Evolutionary conservation across 2,888 invertebrate genomes (phyloP), one percentile per base, ranked within the genome.

Genomic region (Augiades crinisus): DNA sequence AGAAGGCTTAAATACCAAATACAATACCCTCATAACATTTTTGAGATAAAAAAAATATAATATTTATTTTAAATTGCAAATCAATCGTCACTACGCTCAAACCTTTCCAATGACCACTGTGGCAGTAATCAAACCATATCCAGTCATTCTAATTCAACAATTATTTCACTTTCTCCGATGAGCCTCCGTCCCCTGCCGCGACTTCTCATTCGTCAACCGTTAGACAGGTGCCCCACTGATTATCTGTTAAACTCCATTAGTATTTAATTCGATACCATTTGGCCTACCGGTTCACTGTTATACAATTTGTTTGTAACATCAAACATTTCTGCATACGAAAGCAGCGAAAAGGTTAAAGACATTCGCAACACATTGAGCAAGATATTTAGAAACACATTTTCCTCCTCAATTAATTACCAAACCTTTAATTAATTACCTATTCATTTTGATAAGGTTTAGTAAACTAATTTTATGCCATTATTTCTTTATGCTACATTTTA

Each of bases 91-190:
- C 19, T 33, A 16, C 47, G 27, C 13, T 49, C 34, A 49, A 50
- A 41, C 19, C n/a, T n/a, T 47, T 3, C n/a, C 6, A n/a, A n/a
- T 13, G 5, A 22, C 21, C 21, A 21, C 47, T 47, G 2, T 13
- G 2, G 13, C 5, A 27, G 12, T 0, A 31, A 19, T 12, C 1
- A 14, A 47, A 55, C 55, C 66, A 47, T 47, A 60, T 66, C 67
- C 41, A 68, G 64, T 37, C 45, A 21, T 45, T 60, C 22, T 63
- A 62, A 47, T 36, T 64, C 62, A 51, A 61, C 60, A 59, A 65
- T 54, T 59, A 66, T 70, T 77, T 81, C 72, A 86, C 87, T 87
- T 87, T 87, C 88, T 79, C 86, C 74, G 79, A 80, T 84, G 81
- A 70, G 68, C 65, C 66, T 67, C 67, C 65, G 76, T 78, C 75